A percentile compares a stretch with the other conserved stretches of the same genome.
Evolutionary conservation across 2,888 invertebrate genomes (phyloP).

Genomic region (Yponomeuta evonymella): DNA sequence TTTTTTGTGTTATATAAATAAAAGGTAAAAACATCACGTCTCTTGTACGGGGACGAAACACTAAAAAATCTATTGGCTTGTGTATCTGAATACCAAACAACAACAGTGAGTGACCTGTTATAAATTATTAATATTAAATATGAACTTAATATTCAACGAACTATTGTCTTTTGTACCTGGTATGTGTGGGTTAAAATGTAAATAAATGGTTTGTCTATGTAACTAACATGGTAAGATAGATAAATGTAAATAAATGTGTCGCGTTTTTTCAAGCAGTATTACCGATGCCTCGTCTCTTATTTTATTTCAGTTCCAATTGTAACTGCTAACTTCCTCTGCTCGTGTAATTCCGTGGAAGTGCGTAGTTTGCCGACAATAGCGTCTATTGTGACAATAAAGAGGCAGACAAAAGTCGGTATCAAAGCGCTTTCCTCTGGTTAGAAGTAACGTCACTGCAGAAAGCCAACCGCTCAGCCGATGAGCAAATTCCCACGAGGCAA

Average conservation of each 20-base stretch:
- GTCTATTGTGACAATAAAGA: slow-evolving; percentile 1
- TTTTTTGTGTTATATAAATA: too few relatives aligned
- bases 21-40: too few relatives aligned
- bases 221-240: background rate
- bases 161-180: background rate
- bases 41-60: too few relatives aligned
- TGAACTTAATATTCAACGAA: background rate
- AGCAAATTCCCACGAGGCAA: too few relatives aligned
- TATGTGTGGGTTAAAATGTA: too few relatives aligned
- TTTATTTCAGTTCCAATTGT: background rate
- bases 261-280: background rate
- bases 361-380: background rate
- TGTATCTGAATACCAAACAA: too few relatives aligned
- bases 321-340: background rate
- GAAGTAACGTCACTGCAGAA: background rate
- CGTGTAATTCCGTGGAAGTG: background rate
- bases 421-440: background rate
- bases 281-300: background rate
- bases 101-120: too few relatives aligned
- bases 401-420: background rate
- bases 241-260: background rate
- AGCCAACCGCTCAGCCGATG: background rate
- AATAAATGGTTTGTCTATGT: background rate
- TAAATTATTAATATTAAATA: too few relatives aligned
- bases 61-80: too few relatives aligned